Evolutionary conservation across 1,140 invertebrate genomes (phyloP).

Genomic region (Scaptomyza montana): DNA sequence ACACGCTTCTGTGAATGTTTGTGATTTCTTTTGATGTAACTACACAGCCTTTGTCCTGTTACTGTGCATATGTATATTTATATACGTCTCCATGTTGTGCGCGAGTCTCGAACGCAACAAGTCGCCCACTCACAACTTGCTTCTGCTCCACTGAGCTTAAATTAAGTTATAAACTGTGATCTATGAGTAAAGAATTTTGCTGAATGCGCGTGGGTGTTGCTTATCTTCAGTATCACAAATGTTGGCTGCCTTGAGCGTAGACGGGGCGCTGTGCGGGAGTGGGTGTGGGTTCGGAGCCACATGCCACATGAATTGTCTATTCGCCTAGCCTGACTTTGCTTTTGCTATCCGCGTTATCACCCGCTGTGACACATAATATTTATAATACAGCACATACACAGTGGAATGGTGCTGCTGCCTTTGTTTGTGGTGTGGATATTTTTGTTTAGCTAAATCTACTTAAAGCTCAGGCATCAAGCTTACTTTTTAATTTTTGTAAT

Average conservation of each 20-base stretch:
- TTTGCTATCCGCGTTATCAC: constrained; percentile 67
- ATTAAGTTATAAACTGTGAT: constrained; percentile 22
- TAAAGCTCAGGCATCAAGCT: constrained; percentile 35
- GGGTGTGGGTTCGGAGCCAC: constrained; percentile 33
- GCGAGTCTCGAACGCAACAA: constrained; percentile 49
- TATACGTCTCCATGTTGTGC: neutral
- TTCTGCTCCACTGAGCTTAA: neutral
- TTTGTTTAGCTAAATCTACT: constrained; percentile 51
- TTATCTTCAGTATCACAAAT: constrained; percentile 53
- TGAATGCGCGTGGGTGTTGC: constrained; percentile 56
- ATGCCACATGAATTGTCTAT: constrained; percentile 59
- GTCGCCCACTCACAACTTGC: constrained; percentile 10
- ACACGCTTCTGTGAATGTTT: constrained; percentile 7
- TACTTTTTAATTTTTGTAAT: constrained; percentile 25
- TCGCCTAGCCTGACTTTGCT: constrained; percentile 49
- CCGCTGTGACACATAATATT: constrained; percentile 78
- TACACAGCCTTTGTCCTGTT: constrained; percentile 43
- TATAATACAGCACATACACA: constrained; percentile 57
- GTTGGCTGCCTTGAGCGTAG: constrained; percentile 11
- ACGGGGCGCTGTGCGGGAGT: neutral
- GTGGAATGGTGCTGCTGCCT: constrained; percentile 43
- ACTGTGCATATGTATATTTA: constrained; percentile 32
- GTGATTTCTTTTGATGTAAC: constrained; percentile 34
- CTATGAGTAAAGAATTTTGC: constrained; percentile 35
- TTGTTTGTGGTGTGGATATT: constrained; percentile 53